These are phyloP conservation scores for Zingel zingel DNA, from an alignment of 2,113 vertebrate species.

Conservation along the genomic window DNA sequence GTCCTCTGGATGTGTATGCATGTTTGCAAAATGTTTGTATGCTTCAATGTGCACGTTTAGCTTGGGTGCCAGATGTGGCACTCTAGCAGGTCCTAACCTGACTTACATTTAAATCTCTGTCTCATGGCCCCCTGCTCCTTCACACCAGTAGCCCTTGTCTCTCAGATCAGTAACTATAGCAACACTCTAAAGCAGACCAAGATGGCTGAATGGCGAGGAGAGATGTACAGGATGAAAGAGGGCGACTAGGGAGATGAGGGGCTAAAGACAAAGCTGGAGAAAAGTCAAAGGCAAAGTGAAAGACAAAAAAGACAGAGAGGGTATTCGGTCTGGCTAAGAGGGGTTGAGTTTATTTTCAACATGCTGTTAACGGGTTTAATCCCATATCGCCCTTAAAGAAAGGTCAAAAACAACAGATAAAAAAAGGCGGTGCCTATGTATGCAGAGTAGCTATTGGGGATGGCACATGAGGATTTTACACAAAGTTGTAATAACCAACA, in stretches of 20 bases:
- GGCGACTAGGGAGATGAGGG: neutral
- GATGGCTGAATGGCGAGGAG: constrained; percentile 1
- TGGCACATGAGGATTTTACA: constrained; percentile 16
- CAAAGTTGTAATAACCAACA: neutral
- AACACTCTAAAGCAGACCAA: constrained; percentile 60
- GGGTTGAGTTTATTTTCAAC: constrained; percentile 2
- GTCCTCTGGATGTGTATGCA: neutral
- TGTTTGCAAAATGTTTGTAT: constrained; percentile 25
- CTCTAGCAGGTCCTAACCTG: constrained; percentile 58
- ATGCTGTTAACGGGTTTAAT: neutral
- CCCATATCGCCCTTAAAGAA: neutral
- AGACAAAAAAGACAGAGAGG: neutral
- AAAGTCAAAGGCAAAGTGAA: constrained; percentile 4
- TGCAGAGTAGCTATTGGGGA: neutral
- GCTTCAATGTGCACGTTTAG: neutral
- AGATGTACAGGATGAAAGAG: neutral
- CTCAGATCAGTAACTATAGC: constrained; percentile 70
- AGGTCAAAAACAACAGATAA: neutral
- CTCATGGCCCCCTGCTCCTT: constrained; percentile 46
- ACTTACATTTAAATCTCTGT: constrained; percentile 61
- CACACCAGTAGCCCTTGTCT: constrained; percentile 46
- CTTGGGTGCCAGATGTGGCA: constrained; percentile 14
- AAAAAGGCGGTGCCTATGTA: neutral
- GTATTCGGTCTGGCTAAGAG: neutral
- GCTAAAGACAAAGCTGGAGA: neutral